Evolutionary conservation across 2,797 vertebrate genomes (phyloP).

Genomic region (Syndactyla subalaris): DNA sequence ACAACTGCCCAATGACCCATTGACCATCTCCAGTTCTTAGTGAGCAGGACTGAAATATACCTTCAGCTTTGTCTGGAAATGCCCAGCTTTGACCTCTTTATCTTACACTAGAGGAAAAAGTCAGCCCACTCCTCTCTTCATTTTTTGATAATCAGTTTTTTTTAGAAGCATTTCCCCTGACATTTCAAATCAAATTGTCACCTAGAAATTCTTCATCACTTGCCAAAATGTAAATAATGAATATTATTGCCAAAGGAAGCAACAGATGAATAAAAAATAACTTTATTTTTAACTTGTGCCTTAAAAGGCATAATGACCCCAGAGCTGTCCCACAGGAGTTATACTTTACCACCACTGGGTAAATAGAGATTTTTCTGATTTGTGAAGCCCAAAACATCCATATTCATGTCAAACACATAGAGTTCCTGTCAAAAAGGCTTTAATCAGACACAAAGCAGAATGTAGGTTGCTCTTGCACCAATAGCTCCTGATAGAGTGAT

Average conservation of each 20-base stretch:
- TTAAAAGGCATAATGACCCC: neutral
- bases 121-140: rapidly evolving
- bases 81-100: neutral
- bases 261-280: neutral
- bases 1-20: neutral
- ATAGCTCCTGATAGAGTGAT: neutral
- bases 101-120: neutral
- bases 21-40: neutral
- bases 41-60: neutral
- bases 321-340: neutral
- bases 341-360: neutral
- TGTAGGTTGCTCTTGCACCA: slow-evolving; percentile 8
- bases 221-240: neutral
- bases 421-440: slow-evolving; percentile 31
- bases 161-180: neutral
- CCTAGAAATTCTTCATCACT: neutral
- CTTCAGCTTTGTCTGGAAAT: neutral
- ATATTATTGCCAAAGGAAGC: neutral
- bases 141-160: neutral
- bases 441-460: neutral
- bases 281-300: slow-evolving; percentile 20
- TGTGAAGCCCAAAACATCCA: neutral
- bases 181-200: neutral
- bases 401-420: slow-evolving; percentile 34
- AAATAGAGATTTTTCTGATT: slow-evolving; percentile 11